A percentile compares a stretch with the other conserved stretches of the same genome.
Evolutionary conservation across 2,113 vertebrate species (phyloP).

Genomic region (Kryptolebias marmoratus): DNA sequence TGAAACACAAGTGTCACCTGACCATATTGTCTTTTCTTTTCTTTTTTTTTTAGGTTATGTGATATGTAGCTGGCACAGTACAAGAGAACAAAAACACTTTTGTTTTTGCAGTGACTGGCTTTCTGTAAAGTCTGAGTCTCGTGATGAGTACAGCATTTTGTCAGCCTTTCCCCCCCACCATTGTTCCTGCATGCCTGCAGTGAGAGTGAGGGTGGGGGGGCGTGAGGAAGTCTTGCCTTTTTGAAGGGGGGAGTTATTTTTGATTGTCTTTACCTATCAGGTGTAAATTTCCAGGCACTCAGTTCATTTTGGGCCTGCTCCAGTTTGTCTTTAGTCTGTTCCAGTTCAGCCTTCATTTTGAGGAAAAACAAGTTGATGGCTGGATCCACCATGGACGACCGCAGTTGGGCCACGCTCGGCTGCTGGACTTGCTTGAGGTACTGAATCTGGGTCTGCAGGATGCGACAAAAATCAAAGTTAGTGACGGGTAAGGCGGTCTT

Average conservation of each 20-base stretch:
- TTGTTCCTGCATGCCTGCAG: slow-evolving; percentile 96
- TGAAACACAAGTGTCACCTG: slow-evolving; percentile 99
- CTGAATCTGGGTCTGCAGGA: slow-evolving; percentile 97
- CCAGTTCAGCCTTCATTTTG: slow-evolving; percentile 99
- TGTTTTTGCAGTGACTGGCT: slow-evolving; percentile 84
- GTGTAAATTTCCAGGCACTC: slow-evolving; percentile 99
- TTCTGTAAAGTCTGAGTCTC: slow-evolving; percentile 94
- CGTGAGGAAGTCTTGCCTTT: slow-evolving; percentile 98
- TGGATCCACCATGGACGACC: slow-evolving; percentile 98
- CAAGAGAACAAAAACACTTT: slow-evolving; percentile 84
- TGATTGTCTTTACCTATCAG: slow-evolving; percentile 99
- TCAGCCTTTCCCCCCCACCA: slow-evolving; percentile 90
- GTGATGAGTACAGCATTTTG: slow-evolving; percentile 95
- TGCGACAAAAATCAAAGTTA: slow-evolving; percentile 72
- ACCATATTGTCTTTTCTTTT: slow-evolving; percentile 94
- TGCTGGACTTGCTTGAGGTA: slow-evolving; percentile 99
- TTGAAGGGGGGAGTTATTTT: slow-evolving; percentile 88
- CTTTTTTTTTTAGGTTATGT: slow-evolving; percentile 94
- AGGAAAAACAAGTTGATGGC: slow-evolving; percentile 99
- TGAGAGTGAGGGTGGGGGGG: slow-evolving; percentile 94
- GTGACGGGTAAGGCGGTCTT: background rate
- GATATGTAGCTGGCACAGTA: slow-evolving; percentile 93
- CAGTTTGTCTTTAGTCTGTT: slow-evolving; percentile 99
- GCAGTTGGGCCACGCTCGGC: slow-evolving; percentile 96
- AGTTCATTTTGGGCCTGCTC: slow-evolving; percentile 99